Evolutionary conservation across 2,113 vertebrate genomes (phyloP).

Genomic region (Semicossyphus pulcher): DNA sequence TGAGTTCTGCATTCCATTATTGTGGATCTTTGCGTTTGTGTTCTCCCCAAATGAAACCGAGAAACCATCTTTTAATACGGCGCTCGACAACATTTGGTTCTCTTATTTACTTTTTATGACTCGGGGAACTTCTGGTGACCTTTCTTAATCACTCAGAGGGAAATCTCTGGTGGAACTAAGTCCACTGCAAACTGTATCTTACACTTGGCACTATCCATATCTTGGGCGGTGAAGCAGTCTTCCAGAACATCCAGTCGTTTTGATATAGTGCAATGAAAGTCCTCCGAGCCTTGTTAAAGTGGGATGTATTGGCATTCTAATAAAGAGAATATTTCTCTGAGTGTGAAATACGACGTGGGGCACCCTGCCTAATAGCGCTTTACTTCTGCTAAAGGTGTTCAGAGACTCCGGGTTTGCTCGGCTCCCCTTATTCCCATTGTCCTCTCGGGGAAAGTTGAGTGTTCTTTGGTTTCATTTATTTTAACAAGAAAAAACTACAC

Average conservation of each 20-base stretch:
- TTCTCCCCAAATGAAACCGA: too few relatives aligned
- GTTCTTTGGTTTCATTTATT: constrained; percentile 22
- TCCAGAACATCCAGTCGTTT: constrained; percentile 24
- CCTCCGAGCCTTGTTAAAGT: constrained; percentile 52
- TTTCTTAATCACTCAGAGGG: constrained; percentile 10
- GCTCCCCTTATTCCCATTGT: constrained; percentile 2
- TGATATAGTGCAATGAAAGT: constrained; percentile 31
- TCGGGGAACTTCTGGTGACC: not conserved
- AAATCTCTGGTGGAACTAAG: not conserved
- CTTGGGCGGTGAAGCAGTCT: not conserved
- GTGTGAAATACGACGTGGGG: constrained; percentile 51
- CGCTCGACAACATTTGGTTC: too few relatives aligned
- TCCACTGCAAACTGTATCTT: not conserved
- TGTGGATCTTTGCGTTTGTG: too few relatives aligned
- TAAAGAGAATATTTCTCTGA: constrained; percentile 50
- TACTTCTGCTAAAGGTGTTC: constrained; percentile 42
- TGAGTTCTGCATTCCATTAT: not conserved
- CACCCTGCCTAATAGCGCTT: constrained; percentile 32
- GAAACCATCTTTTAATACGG: too few relatives aligned
- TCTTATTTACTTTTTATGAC: not conserved
- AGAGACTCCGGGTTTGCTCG: constrained; percentile 23
- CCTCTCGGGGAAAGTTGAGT: constrained; percentile 1
- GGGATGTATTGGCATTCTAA: constrained; percentile 53
- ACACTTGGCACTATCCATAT: not conserved
- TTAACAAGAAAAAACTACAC: not conserved